These are phyloP conservation scores for Drosophila koepferae DNA, from an alignment of 2,888 invertebrate genomes.

Conservation along the genomic window DNA sequence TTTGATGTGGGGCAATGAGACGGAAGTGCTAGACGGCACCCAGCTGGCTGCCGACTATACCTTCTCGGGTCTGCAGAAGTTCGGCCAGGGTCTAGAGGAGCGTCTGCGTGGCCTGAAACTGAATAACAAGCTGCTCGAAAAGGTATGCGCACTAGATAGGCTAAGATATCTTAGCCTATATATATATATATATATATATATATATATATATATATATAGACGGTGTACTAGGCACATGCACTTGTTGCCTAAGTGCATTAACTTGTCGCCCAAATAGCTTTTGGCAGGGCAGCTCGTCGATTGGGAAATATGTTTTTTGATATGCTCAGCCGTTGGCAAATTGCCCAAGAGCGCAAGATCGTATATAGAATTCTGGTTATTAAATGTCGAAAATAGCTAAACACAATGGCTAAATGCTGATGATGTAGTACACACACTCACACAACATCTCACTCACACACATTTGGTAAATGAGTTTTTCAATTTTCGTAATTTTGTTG, in stretches of 20 bases:
- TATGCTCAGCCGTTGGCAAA: conserved; percentile 56
- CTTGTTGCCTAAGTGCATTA: conserved; percentile 58
- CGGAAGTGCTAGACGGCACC: conserved; percentile 95
- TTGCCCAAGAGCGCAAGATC: conserved; percentile 52
- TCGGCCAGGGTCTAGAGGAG: conserved; percentile 96
- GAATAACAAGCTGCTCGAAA: conserved; percentile 93
- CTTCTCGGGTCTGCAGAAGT: conserved; percentile 96
- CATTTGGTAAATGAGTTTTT: conserved; percentile 31
- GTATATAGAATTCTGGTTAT: conserved; percentile 70
- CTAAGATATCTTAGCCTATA: background rate
- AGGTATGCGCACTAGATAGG: conserved; percentile 86
- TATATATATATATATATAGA: background rate
- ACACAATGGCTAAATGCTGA: conserved; percentile 59
- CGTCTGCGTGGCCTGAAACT: conserved; percentile 93
- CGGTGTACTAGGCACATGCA: conserved; percentile 4
- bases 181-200: conserved; percentile 3
- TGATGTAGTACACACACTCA: conserved; percentile 10
- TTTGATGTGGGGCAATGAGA: conserved; percentile 94
- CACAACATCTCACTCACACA: background rate
- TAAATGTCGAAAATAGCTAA: conserved; percentile 61
- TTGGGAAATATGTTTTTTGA: conserved; percentile 68
- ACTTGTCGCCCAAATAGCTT: conserved; percentile 66
- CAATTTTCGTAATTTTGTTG: conserved; percentile 8
- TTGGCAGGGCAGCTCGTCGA: conserved; percentile 64
- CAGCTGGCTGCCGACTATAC: conserved; percentile 98